phyloP scores from a whole-genome alignment of 2,888 invertebrate species.

The Axea sp. region DNA sequence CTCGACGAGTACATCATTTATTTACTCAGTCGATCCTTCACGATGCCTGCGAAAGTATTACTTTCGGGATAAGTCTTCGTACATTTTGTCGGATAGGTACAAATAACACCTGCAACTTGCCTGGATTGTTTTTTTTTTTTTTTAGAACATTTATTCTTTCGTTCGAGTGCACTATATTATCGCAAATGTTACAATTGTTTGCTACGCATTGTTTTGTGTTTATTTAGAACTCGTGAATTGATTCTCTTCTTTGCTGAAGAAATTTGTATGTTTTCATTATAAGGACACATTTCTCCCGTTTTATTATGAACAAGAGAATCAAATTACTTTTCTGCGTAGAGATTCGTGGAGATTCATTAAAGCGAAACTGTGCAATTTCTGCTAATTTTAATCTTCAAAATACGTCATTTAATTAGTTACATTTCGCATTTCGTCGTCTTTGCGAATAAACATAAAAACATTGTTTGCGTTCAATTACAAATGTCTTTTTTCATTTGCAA shows the following conservation, averaged over 20 bases:
- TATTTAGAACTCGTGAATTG: neutral
- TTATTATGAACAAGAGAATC: no score
- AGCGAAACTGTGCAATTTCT: no score
- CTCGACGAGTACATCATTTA: slow-evolving; percentile 50
- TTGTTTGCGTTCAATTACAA: neutral
- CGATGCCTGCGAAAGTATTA: slow-evolving; percentile 51
- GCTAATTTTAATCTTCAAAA: no score
- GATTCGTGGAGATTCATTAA: no score
- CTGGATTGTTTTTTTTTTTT: slow-evolving; percentile 4
- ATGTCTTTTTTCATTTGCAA: neutral
- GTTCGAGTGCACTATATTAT: slow-evolving; percentile 1
- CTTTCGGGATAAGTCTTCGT: slow-evolving; percentile 49
- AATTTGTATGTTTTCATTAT: no score
- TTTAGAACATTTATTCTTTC: slow-evolving; percentile 8
- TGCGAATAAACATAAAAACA: no score
- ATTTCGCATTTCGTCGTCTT: no score
- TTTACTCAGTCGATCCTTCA: slow-evolving; percentile 49
- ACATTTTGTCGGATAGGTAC: slow-evolving; percentile 32
- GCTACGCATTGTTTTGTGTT: neutral
- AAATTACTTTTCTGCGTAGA: no score
- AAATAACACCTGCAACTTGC: slow-evolving; percentile 50
- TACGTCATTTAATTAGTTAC: no score
- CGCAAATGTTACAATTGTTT: neutral
- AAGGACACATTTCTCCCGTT: no score
- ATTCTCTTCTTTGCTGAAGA: neutral